Conservation (phyloP, 1,140 invertebrate species). For the Calliphora vicina region DNA sequence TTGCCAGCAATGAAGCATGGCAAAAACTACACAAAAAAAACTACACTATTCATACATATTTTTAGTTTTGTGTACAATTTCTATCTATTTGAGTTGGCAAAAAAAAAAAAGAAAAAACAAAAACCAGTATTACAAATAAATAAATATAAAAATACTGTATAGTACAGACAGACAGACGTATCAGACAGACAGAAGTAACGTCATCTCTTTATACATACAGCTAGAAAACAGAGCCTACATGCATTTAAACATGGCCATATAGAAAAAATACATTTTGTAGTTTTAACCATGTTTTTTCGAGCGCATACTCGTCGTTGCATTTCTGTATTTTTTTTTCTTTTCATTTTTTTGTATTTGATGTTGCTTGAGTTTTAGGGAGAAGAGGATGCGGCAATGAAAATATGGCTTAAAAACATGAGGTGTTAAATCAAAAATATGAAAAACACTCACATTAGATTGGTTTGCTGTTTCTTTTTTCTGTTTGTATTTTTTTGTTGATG, state of each 20-base stretch:
- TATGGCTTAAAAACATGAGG: slow-evolving; percentile 15
- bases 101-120: background rate
- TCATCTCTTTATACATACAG: background rate
- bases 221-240: slow-evolving; percentile 26
- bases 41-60: background rate
- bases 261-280: slow-evolving; percentile 5
- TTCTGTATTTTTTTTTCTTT: background rate
- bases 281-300: slow-evolving; percentile 2
- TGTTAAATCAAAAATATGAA: slow-evolving; percentile 35
- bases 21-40: background rate
- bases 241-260: slow-evolving; percentile 6
- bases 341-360: background rate
- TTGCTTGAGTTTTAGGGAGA: background rate
- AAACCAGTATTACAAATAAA: slow-evolving; percentile 14
- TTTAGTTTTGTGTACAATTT: background rate
- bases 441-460: slow-evolving; percentile 27
- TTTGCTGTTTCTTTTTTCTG: background rate
- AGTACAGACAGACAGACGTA: background rate
- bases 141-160: slow-evolving; percentile 4
- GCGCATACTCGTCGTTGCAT: background rate
- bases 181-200: background rate
- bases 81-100: background rate
- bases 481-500: background rate
- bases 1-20: slow-evolving; percentile 8
- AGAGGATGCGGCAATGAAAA: background rate